phyloP scores from a whole-genome alignment of 2,888 invertebrate species.

The Heliothis peltigera region DNA sequence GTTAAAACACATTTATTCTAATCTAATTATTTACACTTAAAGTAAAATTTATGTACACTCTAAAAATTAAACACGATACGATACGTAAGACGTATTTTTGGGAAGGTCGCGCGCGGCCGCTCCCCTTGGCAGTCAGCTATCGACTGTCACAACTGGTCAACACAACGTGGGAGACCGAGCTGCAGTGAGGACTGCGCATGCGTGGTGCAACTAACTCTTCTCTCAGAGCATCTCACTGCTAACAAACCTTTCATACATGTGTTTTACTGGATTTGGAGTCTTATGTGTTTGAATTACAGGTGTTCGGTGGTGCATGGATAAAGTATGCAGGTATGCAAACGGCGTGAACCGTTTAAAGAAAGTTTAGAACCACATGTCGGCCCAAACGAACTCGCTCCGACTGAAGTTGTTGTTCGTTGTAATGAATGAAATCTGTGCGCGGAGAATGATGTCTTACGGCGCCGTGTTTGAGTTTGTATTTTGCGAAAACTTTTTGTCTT shows the following conservation, averaged over 20 bases:
- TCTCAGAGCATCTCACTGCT: conserved; percentile 70
- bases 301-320: conserved; percentile 9
- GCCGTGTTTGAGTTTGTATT: conserved; percentile 52
- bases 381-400: conserved; percentile 71
- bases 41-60: conserved; percentile 53
- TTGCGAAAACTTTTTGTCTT: conserved; percentile 51
- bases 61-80: conserved; percentile 57
- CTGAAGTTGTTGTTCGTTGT: conserved; percentile 69
- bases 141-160: conserved; percentile 80
- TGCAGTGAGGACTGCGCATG: conserved; percentile 83
- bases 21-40: conserved; percentile 58
- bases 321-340: conserved; percentile 64
- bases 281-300: conserved; percentile 59
- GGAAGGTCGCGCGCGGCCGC: conserved; percentile 67
- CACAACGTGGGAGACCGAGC: conserved; percentile 77
- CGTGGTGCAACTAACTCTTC: conserved; percentile 80
- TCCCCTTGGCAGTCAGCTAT: conserved; percentile 72
- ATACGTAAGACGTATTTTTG: conserved; percentile 53
- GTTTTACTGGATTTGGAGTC: conserved; percentile 61
- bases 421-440: conserved; percentile 71
- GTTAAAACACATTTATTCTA: conserved; percentile 62
- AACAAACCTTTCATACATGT: conserved; percentile 53
- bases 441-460: conserved; percentile 64
- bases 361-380: conserved; percentile 77
- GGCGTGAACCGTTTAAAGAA: conserved; percentile 76